Evolutionary conservation across 2,113 vertebrate genomes (phyloP).

Genomic region (Ictalurus furcatus): DNA sequence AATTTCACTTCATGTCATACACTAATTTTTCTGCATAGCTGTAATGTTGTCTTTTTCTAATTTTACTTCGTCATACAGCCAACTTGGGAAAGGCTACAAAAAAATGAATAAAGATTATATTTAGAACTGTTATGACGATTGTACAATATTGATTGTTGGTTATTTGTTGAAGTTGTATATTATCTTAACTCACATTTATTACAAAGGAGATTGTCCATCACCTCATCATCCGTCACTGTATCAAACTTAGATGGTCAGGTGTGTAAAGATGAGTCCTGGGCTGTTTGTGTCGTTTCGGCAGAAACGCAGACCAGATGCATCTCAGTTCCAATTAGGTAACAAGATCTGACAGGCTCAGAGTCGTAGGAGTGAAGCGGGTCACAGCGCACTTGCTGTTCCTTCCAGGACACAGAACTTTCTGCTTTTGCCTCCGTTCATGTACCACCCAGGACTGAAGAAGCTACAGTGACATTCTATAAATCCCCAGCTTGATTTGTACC

Average conservation of each 20-base stretch:
- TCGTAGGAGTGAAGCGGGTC: conserved; percentile 30
- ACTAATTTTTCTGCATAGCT: background rate
- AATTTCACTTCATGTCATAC: too few relatives aligned
- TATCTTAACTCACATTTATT: background rate
- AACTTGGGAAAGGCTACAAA: background rate
- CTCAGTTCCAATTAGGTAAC: conserved; percentile 78
- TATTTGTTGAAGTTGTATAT: background rate
- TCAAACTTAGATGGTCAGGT: background rate
- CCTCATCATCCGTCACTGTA: conserved; percentile 5
- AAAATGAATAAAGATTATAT: background rate
- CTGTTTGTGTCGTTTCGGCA: conserved; percentile 58
- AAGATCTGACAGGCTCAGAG: conserved; percentile 69
- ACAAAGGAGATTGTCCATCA: conserved; percentile 8
- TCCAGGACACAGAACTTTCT: conserved; percentile 52
- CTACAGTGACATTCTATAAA: background rate
- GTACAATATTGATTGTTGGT: background rate
- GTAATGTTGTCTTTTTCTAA: background rate
- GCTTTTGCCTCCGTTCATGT: background rate
- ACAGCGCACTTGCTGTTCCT: conserved; percentile 51
- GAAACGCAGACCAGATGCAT: conserved; percentile 69
- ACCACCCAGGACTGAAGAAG: conserved; percentile 1
- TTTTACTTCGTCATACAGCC: background rate
- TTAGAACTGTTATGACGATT: background rate
- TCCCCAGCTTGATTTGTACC: background rate
- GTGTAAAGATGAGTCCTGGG: conserved; percentile 40